Percentiles rank a stretch among this genome's conserved stretches.
phyloP scores from a whole-genome alignment of 2,888 invertebrate genomes.

The Dryocosmus kuriphilus region DNA sequence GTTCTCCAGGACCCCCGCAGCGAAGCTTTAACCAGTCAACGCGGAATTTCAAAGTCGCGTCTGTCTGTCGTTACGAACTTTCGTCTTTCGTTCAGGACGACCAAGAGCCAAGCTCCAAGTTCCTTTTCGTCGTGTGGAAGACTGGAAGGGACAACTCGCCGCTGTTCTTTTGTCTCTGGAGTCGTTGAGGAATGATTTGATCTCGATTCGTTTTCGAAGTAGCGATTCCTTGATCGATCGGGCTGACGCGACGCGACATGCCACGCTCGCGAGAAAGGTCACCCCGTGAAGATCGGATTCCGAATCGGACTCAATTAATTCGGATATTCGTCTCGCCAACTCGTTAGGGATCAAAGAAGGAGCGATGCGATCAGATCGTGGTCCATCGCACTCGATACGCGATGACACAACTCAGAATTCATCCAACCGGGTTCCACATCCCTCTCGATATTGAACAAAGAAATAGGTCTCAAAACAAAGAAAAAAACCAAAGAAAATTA shows the following conservation, averaged over 20 bases:
- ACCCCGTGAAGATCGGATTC: conserved; percentile 57
- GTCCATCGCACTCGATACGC: conserved; percentile 21
- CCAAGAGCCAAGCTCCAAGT: conserved; percentile 15
- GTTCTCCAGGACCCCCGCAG: conserved; percentile 68
- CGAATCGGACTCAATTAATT: conserved; percentile 58
- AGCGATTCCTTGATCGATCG: conserved; percentile 46
- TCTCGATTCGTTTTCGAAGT: conserved; percentile 48
- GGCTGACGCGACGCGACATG: conserved; percentile 36
- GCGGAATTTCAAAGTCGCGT: conserved; percentile 66
- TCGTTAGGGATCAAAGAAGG: conserved; percentile 54
- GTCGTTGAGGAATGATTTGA: conserved; percentile 59
- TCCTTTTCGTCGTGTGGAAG: conserved; percentile 45
- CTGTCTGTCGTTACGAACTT: conserved; percentile 48
- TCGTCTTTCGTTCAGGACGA: conserved; percentile 41
- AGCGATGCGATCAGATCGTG: conserved; percentile 52
- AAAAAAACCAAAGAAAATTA: neutral
- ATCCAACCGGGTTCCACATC: neutral
- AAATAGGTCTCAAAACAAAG: neutral
- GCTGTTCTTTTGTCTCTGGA: conserved; percentile 54
- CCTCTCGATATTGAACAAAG: neutral
- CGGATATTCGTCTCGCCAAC: conserved; percentile 55
- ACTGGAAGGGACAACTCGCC: conserved; percentile 33
- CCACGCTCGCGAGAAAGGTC: conserved; percentile 55
- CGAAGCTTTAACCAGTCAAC: conserved; percentile 61
- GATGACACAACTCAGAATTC: conserved; percentile 18